Conservation (phyloP, 2,113 vertebrate genomes). For the Hylia prasina region DNA sequence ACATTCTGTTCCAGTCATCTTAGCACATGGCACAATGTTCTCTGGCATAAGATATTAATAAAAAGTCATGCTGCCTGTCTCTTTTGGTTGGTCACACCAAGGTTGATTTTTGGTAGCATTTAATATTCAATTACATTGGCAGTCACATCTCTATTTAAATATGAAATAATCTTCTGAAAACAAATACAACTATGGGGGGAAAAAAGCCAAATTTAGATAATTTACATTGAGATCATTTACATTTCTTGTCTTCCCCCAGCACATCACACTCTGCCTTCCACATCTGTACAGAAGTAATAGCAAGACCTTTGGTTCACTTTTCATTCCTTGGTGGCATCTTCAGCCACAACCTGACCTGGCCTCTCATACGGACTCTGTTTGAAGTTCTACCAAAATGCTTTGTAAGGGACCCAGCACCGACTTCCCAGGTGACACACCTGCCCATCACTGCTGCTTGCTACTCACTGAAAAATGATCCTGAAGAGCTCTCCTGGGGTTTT, state of each 20-base stretch:
- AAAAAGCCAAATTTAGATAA: not conserved
- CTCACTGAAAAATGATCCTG: constrained; percentile 37
- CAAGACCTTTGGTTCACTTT: not conserved
- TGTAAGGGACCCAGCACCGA: not conserved
- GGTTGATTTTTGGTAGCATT: constrained; percentile 3
- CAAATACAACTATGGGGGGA: not conserved
- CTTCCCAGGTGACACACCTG: constrained; percentile 28
- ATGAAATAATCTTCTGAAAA: constrained; percentile 7
- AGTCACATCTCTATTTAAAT: not conserved
- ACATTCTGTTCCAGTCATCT: constrained; percentile 59
- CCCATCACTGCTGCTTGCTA: constrained; percentile 8
- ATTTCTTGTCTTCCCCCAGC: not conserved
- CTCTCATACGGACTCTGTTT: constrained; percentile 25
- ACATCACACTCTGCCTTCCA: not conserved
- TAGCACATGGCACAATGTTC: constrained; percentile 41
- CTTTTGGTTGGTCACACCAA: constrained; percentile 22
- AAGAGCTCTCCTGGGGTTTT: constrained; percentile 35
- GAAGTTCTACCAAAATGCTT: constrained; percentile 56
- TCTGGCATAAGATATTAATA: constrained; percentile 53
- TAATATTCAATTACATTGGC: not conserved
- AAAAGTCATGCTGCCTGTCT: constrained; percentile 40
- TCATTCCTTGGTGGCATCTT: not conserved
- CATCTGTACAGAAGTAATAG: not conserved
- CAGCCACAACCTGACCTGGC: constrained; percentile 55
- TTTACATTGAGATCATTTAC: not conserved